Evolutionary conservation across 1,140 invertebrate genomes (phyloP).

Genomic region (Theocolax elegans): DNA sequence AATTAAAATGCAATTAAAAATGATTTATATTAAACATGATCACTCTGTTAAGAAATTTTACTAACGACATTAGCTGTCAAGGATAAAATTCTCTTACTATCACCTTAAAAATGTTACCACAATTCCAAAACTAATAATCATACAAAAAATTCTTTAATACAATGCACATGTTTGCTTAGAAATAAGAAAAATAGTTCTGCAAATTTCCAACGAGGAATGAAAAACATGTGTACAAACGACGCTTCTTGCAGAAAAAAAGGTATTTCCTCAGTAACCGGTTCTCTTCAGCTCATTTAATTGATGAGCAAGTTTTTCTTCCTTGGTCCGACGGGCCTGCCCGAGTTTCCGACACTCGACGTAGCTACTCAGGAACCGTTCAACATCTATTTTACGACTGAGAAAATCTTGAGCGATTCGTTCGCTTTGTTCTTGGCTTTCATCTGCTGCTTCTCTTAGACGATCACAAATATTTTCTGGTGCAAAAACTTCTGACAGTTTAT

Average conservation of each 20-base stretch:
- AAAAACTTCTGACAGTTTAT: conserved; percentile 77
- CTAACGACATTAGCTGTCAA: no score
- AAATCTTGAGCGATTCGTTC: conserved; percentile 81
- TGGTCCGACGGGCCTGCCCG: conserved; percentile 78
- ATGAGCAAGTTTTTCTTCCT: conserved; percentile 80
- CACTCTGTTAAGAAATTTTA: no score
- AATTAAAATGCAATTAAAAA: no score
- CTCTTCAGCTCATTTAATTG: conserved; percentile 77
- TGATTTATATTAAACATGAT: no score
- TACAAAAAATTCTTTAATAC: no score
- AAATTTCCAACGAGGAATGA: background rate
- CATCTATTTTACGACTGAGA: conserved; percentile 77
- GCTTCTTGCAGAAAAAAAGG: background rate
- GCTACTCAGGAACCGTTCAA: conserved; percentile 77
- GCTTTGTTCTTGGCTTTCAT: conserved; percentile 78
- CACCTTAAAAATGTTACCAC: no score
- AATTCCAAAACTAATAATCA: no score
- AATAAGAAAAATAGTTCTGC: no score
- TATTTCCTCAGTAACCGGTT: conserved; percentile 45
- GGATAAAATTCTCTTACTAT: no score
- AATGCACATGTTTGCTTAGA: conserved; percentile 2
- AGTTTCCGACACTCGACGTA: conserved; percentile 77
- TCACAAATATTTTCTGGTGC: conserved; percentile 80
- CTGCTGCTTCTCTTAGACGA: conserved; percentile 71
- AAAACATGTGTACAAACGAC: conserved; percentile 5